These are phyloP conservation scores for Aspidiotus rigidus DNA, from an alignment of 2,888 invertebrate genomes.

Conservation along the genomic window DNA sequence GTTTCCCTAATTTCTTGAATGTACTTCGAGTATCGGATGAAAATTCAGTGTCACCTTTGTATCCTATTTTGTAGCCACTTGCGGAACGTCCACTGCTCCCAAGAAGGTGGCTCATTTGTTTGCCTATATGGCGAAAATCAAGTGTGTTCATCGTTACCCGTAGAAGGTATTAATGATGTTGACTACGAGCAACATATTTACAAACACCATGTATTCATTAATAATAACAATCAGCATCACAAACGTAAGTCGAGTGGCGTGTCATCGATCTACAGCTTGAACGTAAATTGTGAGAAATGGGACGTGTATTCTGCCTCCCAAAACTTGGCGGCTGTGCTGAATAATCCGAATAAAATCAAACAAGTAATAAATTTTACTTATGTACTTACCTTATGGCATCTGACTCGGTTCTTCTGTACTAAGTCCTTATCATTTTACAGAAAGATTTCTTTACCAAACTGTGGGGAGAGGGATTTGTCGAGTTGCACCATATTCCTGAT, in stretches of 20 bases:
- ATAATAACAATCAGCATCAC: conserved; percentile 37
- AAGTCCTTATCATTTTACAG: conserved; percentile 39
- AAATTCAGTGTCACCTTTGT: neutral
- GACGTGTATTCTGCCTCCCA: conserved; percentile 84
- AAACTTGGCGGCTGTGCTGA: conserved; percentile 89
- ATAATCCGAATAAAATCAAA: conserved; percentile 87
- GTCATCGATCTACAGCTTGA: conserved; percentile 13
- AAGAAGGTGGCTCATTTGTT: conserved; percentile 75
- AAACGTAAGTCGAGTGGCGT: conserved; percentile 21
- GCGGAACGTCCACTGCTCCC: conserved; percentile 67
- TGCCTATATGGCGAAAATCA: conserved; percentile 82
- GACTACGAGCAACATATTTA: conserved; percentile 81
- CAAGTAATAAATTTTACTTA: conserved; percentile 47
- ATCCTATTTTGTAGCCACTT: conserved; percentile 55
- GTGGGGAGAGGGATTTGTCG: conserved; percentile 93
- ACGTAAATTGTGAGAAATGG: conserved; percentile 49
- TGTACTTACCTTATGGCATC: neutral
- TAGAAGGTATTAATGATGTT: conserved; percentile 77
- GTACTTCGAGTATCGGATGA: neutral
- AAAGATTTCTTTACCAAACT: conserved; percentile 87
- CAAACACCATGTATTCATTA: conserved; percentile 50
- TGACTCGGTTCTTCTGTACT: conserved; percentile 12
- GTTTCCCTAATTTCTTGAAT: neutral
- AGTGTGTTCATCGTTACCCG: conserved; percentile 75
- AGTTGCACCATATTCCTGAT: conserved; percentile 64